A percentile compares a stretch with the other conserved stretches of the same genome.
phyloP scores from a whole-genome alignment of 2,888 invertebrate genomes.

The Drosophila vallismaia region DNA sequence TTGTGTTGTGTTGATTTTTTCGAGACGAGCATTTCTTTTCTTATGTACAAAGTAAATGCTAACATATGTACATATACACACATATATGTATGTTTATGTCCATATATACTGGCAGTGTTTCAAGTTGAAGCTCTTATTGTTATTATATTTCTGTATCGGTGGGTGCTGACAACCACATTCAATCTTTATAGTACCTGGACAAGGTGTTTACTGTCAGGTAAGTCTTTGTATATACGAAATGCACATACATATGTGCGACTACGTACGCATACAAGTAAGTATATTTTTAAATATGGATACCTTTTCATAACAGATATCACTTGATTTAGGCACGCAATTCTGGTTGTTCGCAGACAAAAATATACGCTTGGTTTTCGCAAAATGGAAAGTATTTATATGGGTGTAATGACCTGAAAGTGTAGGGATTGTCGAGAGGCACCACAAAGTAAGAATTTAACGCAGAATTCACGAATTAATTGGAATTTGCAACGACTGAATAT shows the following conservation, averaged over 20 bases:
- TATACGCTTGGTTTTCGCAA: background rate
- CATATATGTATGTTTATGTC: background rate
- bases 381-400: constrained; percentile 18
- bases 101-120: background rate
- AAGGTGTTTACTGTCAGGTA: constrained; percentile 29
- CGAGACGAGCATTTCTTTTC: background rate
- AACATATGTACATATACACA: background rate
- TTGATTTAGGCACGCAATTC: constrained; percentile 6
- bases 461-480: constrained; percentile 7
- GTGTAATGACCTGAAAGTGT: background rate
- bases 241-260: constrained; percentile 2
- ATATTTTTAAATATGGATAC: constrained; percentile 39
- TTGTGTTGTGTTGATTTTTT: background rate
- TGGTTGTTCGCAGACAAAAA: background rate
- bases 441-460: constrained; percentile 13
- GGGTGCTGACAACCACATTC: constrained; percentile 15
- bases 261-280: constrained; percentile 22
- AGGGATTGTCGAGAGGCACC: constrained; percentile 5
- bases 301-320: constrained; percentile 38
- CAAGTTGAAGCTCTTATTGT: background rate
- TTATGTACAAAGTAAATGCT: background rate
- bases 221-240: constrained; percentile 17
- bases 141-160: background rate
- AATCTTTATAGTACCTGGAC: background rate
- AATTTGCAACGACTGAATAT: constrained; percentile 34